Conservation (phyloP, 2,888 invertebrate species). For the Amblyjoppa fuscipennis region DNA sequence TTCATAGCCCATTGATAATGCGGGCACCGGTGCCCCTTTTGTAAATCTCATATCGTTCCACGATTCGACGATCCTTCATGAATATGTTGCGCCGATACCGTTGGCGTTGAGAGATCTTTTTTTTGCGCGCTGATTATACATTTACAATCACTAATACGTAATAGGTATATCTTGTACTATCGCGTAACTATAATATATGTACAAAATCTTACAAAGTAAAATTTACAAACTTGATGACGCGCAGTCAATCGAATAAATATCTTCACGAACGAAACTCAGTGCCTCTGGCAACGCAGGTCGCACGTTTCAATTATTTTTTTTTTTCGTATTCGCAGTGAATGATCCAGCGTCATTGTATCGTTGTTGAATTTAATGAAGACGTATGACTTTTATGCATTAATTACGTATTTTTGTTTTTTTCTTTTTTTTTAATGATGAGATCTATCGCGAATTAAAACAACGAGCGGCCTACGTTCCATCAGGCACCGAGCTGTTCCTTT, state of each 20-base stretch:
- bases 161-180: slow-evolving; percentile 75
- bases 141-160: slow-evolving; percentile 71
- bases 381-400: slow-evolving; percentile 7
- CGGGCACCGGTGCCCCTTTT: slow-evolving; percentile 37
- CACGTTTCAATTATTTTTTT: slow-evolving; percentile 25
- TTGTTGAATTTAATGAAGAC: slow-evolving; percentile 1
- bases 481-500: slow-evolving; percentile 68
- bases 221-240: slow-evolving; percentile 84
- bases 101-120: slow-evolving; percentile 26
- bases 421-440: slow-evolving; percentile 47
- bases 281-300: slow-evolving; percentile 44
- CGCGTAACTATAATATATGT: slow-evolving; percentile 83
- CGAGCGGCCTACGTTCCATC: slow-evolving; percentile 62
- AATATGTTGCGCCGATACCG: slow-evolving; percentile 30
- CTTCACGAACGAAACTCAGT: slow-evolving; percentile 69
- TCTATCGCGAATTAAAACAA: slow-evolving; percentile 26
- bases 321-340: not conserved
- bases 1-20: slow-evolving; percentile 62
- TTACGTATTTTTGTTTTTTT: slow-evolving; percentile 7
- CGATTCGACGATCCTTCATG: slow-evolving; percentile 44
- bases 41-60: slow-evolving; percentile 24
- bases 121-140: slow-evolving; percentile 63
- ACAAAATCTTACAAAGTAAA: slow-evolving; percentile 86
- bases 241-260: slow-evolving; percentile 81
- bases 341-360: not conserved